Base-by-base conservation (phyloP, 2,113 vertebrate species). In the Pyrgilauda ruficollis region DNA sequence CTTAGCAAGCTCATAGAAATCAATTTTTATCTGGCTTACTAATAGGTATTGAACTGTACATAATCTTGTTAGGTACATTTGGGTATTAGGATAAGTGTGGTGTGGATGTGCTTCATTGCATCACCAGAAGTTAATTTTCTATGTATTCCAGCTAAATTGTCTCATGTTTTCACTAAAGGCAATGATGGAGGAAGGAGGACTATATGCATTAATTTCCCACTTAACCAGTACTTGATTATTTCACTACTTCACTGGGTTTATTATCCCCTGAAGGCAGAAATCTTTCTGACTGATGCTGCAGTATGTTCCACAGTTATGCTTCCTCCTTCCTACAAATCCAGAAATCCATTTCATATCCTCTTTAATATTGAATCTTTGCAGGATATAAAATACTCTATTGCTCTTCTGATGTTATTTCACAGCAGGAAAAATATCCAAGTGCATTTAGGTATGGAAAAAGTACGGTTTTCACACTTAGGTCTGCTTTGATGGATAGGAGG, bases 181-280 rank as follows among this genome's bases (percentile, higher is more conserved):
- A 58, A 4, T 62, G 26, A 10, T 47, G 9, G 11, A 21, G 7
- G 2, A 37, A 28, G 8, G 2, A 1, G 43, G 10, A n/a, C 15
- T 70, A 1, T n/a, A 26, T 74, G 19, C 23, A 39, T 44, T 76
- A 28, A 78, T 75, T 84, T 85, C 35, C 30, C 35, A 39, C 9
- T 27, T 58, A 59, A 64, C 4, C 4, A 63, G 8, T 35, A 78
- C 46, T 41, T 62, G 63, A 47, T 74, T 84, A 69, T 55, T 73
- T 59, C 73, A 53, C 15, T 59, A 6, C n/a, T 62, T 84, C 41
- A 49, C 6, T 43, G 30, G 27, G 39, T 22, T 62, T 43, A 9
- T 59, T 82, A 59, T 46, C 15, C n/a, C 28, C n/a, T 55, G 43
- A 64, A 78, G 64, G 74, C 6, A 9, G 56, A 66, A 91, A 23